A percentile compares a stretch with the other conserved stretches of the same genome.
phyloP scores from a whole-genome alignment of 2,888 invertebrate genomes.

The Drosophila austrosaltans region DNA sequence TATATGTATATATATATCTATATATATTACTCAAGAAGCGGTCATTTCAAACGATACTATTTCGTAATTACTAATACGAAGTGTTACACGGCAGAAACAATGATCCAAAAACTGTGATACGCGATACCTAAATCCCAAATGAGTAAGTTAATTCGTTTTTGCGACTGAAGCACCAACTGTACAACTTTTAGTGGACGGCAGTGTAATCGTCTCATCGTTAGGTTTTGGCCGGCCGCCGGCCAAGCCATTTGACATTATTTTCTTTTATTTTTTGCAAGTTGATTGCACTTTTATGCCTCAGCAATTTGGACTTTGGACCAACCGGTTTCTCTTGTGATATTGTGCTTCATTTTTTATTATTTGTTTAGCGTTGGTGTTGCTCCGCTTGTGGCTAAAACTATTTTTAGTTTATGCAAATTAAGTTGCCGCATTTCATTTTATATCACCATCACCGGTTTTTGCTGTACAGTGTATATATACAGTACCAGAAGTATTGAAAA shows the following conservation, averaged over 20 bases:
- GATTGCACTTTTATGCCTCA: conserved; percentile 67
- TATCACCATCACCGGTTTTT: conserved; percentile 9
- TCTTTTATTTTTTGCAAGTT: conserved; percentile 56
- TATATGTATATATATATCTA: no score
- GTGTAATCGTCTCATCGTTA: conserved; percentile 36
- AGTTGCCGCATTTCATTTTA: background rate
- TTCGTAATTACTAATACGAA: no score
- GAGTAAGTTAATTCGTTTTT: background rate
- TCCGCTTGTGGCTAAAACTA: conserved; percentile 51
- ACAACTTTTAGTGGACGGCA: conserved; percentile 19
- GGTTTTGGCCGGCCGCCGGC: conserved; percentile 26
- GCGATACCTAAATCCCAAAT: no score
- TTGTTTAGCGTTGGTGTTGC: conserved; percentile 44
- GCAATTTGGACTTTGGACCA: conserved; percentile 65
- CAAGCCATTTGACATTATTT: conserved; percentile 35
- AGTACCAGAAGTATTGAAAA: conserved; percentile 17
- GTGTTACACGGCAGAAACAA: no score
- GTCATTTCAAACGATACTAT: no score
- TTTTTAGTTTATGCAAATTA: conserved; percentile 48
- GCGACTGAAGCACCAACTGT: background rate
- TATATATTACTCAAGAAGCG: no score
- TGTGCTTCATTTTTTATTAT: background rate
- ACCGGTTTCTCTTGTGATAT: conserved; percentile 29
- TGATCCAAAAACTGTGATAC: no score
- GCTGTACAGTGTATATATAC: background rate